Evolutionary conservation across 2,888 invertebrate genomes (phyloP), one percentile per base, ranked within the genome.

Genomic region (Conus canariensis): DNA sequence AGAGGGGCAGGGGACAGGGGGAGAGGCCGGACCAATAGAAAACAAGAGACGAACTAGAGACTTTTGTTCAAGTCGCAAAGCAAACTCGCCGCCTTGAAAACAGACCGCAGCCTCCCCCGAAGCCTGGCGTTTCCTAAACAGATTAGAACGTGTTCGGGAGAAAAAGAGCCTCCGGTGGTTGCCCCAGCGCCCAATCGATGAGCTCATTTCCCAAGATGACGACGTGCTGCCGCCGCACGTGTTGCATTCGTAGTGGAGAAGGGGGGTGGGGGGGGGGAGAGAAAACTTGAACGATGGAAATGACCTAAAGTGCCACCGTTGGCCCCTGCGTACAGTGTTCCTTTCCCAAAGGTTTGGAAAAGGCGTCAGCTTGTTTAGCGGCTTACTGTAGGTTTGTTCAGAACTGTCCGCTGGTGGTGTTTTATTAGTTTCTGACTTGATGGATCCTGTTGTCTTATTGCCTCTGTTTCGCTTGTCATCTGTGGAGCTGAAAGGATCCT

Each of bases 161-260:
- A 85, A 45, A 45, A 45, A 45, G 16, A 64, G 64, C 8, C n/a
- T 30, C 22, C n/a, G 9, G 45, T 67, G 86, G 64, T 45, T 86
- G 86, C 67, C 64, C 30, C 14, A 30, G n/a, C 67, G 14, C 14
- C 12, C 60, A 86, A 67, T 86, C 86, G 86, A 86, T 86, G 86
- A 14, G 67, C 86, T 30, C 2, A 45, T 19, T 86, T 86, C 64
- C 30, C 86, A 86, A 30, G 60, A 64, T 19, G 67, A 86, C 60
- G 9, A 60, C 85, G 10, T 85, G 12, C 25, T 4, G 12, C 25
- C 10, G 85, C 25, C 30, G 82, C 82, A 56, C 56, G 56, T 58
- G 82, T 83, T 83, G 56, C 56, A 19, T 58, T 58, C 6, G 30
- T 22, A 58, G 82, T 22, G 58, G 58, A 83, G 22, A 56, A 56